Evolutionary conservation across 2,888 invertebrate species (phyloP), one percentile per base, ranked within the genome.

Genomic region (Drosophila kambysellisi): DNA sequence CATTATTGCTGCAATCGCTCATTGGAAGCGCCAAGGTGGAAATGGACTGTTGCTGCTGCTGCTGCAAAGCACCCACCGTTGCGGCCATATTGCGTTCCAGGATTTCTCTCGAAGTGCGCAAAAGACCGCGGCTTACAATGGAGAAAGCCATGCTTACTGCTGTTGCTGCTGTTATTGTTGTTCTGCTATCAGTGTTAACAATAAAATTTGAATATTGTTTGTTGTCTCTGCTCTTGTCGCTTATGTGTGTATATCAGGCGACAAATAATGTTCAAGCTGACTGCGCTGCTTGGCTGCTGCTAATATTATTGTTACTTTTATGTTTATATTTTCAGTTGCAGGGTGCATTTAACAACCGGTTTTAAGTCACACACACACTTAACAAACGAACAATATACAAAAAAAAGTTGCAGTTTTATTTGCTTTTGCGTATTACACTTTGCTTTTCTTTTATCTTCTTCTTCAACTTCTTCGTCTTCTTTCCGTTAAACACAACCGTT

Each of bases 81-180:
- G 83, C 83, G 69, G 82, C 80, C 75, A 91, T 86, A 82, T 90
- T 91, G 79, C 91, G 91, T 75, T 91, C 92, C 82, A 92, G 77
- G 73, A 91, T 82, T 79, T 92, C 92, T 81, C 83, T 87, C 68
- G 91, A 92, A 74, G 91, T 90, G 68, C 91, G 91, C 90, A 91
- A 83, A 61, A 92, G 72, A 57, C 77, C 76, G 64, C 91, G 91
- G 65, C 90, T 91, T 46, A 91, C 83, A 81, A 91, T 85, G 56
- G 82, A 82, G 73, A 91, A 88, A 56, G 89, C 89, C 92, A 92
- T 89, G 59, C 74, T 81, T 7, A 25, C 33, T 58, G 56, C 62
- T 46, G 51, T 48, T 70, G 25, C 52, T 61, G 33, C 50, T 61
- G 37, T 64, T 65, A n/a, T 33, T 60, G 30, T 53, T 54, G 51